phyloP scores from a whole-genome alignment of 2,888 invertebrate species.

The Meganola albula region DNA sequence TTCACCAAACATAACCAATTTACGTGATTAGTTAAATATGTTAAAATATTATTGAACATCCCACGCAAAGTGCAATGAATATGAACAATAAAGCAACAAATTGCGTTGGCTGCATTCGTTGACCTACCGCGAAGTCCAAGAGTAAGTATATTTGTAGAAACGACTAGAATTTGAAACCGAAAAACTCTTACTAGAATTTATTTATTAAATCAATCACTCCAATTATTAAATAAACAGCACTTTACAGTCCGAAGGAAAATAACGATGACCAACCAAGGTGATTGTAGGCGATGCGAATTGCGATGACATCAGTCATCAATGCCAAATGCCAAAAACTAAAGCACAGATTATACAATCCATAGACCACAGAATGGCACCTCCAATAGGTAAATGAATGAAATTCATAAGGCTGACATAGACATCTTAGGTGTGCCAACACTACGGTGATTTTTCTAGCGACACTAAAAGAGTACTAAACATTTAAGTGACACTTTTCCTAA shows the following conservation, averaged over 20 bases:
- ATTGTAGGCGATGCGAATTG: no score
- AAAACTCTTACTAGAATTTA: not conserved
- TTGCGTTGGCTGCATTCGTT: constrained; percentile 32
- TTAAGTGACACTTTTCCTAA: no score
- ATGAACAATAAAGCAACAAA: constrained; percentile 38
- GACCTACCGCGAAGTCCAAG: constrained; percentile 46
- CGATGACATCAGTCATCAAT: constrained; percentile 50
- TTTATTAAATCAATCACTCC: constrained; percentile 2
- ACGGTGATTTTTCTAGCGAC: no score
- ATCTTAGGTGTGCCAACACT: no score
- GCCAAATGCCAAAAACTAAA: constrained; percentile 21
- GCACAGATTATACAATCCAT: constrained; percentile 6
- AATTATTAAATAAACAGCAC: constrained; percentile 27
- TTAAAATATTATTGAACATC: constrained; percentile 53
- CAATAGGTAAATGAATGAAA: no score
- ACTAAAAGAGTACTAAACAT: no score
- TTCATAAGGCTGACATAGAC: no score
- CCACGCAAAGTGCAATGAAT: constrained; percentile 61
- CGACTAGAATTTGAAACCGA: constrained; percentile 12
- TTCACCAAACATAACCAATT: constrained; percentile 7
- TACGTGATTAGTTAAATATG: constrained; percentile 22
- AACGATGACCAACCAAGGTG: constrained; percentile 29
- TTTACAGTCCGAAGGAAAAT: constrained; percentile 22
- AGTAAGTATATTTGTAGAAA: constrained; percentile 16
- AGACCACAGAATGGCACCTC: no score